Evolutionary conservation across 2,797 vertebrate genomes (phyloP), one percentile per base, ranked within the genome.

Genomic region (Thamnophis elegans): DNA sequence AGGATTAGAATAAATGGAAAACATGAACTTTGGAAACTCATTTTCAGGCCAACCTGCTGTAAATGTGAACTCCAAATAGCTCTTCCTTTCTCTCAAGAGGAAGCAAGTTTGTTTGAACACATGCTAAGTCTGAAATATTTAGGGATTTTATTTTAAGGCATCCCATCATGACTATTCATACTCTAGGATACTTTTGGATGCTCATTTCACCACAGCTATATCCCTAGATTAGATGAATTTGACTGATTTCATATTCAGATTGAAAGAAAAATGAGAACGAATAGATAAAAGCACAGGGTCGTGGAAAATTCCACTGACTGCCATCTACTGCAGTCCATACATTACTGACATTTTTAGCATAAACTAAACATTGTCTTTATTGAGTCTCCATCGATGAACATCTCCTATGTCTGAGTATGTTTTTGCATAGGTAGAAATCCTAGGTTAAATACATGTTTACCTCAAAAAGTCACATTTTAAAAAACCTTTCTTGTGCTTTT

Each of bases 1-100:
- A 22, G 60, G 4, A 14, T 93, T 93, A 92, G 53, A 87, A 11
- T 55, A 94, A 94, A 58, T 93, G 68, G 89, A 88, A 92, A 85
- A 58, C 54, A 93, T 59, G 82, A 85, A 9, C 89, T 93, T 95
- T 87, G 47, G 28, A 90, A 93, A 88, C 65, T 93, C 88, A 82
- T 88, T 91, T 93, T 73, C 89, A 88, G 85, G 55, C 85, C 85
- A 58, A 93, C n/a, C 86, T 88, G 85, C 14, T 90, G 54, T 56
- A 88, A 28, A 47, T 88, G 88, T 86, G 93, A 1, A 91, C 54
- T 47, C 73, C 54, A 91, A 53, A 87, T 54, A 55, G 16, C 3
- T 4, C 3, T 0, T 51, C 47, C 25, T 59, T 51, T 91, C 92
- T 91, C 73, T 26, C 20, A 85, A 2, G 3, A 20, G 5, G 13